Evolutionary conservation across 2,113 vertebrate genomes (phyloP), one percentile per base, ranked within the genome.

Genomic region (Anhinga rufa): DNA sequence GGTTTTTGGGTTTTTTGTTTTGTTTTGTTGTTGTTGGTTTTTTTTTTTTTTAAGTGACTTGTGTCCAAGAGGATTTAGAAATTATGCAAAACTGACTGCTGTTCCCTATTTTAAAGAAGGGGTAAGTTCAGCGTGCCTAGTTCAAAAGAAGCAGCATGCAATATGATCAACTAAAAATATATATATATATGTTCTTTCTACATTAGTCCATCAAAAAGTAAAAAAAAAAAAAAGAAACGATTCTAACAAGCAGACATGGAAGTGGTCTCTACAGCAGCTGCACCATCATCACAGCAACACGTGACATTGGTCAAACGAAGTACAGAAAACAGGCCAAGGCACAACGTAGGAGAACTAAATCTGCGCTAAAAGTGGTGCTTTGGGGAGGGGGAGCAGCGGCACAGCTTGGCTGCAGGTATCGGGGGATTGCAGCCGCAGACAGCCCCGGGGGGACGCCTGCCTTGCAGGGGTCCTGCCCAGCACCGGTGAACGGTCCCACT

Each of bases 311-410:
- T 51, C 40, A 72, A 36, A 55, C 7, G 31, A n/a, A 60, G 36
- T 26, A 7, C 4, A 44, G 54, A 64, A 65, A 34, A 36, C 34
- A 19, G 18, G 7, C 19, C 70, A 51, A 69, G 36, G 65, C 38
- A 44, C 48, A 26, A 20, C 4, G 0, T 0, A 42, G 46, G 46
- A 40, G 28, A 75, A 24, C 2, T 10, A 9, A 17, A 58, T 3
- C 42, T 28, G 17, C 7, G 34, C 34, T 46, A 4, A 48, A 38
- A 42, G 10, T 7, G 58, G 34, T 16, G 46, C 3, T 72, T 18
- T 72, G 48, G 48, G 60, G 26, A 42, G 28, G 66, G 19, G 34
- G 58, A 64, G 57, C 28, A 16, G 66, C 1, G 2, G 85, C 57
- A 48, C 48, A 61, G 65, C 17, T 22, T 34, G 65, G 75, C 36